These are phyloP conservation scores for Sycophila texana DNA, from an alignment of 2,888 invertebrate genomes.

Conservation along the genomic window DNA sequence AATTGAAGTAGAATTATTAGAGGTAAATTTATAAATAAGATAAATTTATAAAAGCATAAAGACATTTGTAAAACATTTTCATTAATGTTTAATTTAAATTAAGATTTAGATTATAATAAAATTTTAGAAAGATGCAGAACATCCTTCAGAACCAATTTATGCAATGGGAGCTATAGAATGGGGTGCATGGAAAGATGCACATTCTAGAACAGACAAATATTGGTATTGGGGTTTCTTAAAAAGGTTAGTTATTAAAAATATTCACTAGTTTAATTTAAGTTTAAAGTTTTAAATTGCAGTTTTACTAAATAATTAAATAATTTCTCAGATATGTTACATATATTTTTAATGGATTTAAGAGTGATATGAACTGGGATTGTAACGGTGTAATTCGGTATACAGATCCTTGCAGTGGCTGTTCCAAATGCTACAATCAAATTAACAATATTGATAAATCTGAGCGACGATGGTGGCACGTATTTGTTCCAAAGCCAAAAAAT, in stretches of 20 bases:
- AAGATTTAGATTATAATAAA: slow-evolving; percentile 31
- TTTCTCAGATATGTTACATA: slow-evolving; percentile 82
- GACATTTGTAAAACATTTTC: not conserved
- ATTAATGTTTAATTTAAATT: slow-evolving; percentile 1
- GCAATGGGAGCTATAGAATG: slow-evolving; percentile 88
- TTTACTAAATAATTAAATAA: not conserved
- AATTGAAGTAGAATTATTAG: slow-evolving; percentile 83
- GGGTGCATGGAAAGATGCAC: slow-evolving; percentile 90
- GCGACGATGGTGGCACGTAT: slow-evolving; percentile 77
- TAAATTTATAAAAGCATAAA: slow-evolving; percentile 52
- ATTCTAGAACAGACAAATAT: slow-evolving; percentile 86
- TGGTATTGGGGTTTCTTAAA: slow-evolving; percentile 91
- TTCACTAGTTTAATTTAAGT: not conserved
- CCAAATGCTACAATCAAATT: slow-evolving; percentile 80
- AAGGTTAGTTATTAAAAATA: slow-evolving; percentile 67
- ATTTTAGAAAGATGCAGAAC: slow-evolving; percentile 67
- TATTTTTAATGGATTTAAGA: slow-evolving; percentile 84
- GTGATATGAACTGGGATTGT: slow-evolving; percentile 82
- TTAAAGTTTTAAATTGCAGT: too few species aligned
- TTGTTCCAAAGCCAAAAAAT: slow-evolving; percentile 70
- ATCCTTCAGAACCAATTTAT: slow-evolving; percentile 83
- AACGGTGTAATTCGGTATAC: slow-evolving; percentile 85
- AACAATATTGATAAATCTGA: slow-evolving; percentile 59
- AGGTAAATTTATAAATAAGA: slow-evolving; percentile 66
- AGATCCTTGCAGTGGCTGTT: slow-evolving; percentile 89